Evolutionary conservation across 2,113 vertebrate genomes (phyloP).

Genomic region (Spermophilus dauricus): DNA sequence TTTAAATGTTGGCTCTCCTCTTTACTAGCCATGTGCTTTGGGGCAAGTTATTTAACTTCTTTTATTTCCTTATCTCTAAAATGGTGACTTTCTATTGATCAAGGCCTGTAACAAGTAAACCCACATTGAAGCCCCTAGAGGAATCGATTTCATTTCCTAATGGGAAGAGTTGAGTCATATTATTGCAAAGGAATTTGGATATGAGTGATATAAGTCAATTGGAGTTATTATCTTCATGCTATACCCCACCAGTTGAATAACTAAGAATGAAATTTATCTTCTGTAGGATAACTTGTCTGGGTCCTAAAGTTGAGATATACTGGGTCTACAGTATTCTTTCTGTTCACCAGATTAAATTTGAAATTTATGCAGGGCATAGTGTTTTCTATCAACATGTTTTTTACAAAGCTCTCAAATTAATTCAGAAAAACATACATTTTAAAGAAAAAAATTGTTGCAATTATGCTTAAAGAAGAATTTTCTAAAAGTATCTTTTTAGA

Average conservation of each 20-base stretch:
- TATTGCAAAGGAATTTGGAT: neutral
- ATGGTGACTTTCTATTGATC: neutral
- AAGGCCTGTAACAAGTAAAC: neutral
- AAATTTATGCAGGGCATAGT: neutral
- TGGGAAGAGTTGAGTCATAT: neutral
- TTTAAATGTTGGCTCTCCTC: neutral
- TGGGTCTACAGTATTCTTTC: neutral
- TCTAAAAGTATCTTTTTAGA: neutral
- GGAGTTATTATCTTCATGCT: neutral
- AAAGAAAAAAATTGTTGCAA: neutral
- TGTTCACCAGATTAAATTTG: neutral
- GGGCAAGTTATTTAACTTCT: neutral
- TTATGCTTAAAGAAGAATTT: neutral
- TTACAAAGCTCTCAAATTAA: neutral
- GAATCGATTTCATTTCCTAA: neutral
- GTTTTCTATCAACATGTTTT: neutral
- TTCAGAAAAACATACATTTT: neutral
- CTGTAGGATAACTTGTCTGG: neutral
- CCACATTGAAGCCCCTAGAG: neutral
- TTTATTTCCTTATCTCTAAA: slow-evolving; percentile 17
- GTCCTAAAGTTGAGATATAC: neutral
- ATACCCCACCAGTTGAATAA: neutral
- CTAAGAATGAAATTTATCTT: neutral
- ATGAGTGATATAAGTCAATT: neutral
- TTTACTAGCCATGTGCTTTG: neutral